A percentile compares a stretch with the other conserved stretches of the same genome.
phyloP scores from a whole-genome alignment of 2,888 invertebrate species.

The Xestoiulus laeticollis region DNA sequence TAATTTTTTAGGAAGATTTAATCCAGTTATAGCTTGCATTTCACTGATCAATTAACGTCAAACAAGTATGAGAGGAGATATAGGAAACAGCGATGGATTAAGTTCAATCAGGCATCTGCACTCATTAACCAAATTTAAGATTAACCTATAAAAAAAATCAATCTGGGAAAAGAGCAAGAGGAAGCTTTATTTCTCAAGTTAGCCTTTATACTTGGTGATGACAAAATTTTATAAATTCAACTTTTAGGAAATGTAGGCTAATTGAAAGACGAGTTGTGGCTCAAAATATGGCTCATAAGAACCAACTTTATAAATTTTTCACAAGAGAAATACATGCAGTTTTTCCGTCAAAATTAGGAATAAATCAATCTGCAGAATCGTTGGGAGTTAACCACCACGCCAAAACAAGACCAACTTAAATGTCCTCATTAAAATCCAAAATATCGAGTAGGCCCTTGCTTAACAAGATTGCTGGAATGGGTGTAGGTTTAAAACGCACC shows the following conservation, averaged over 20 bases:
- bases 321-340: no score
- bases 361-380: background rate
- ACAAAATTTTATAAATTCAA: background rate
- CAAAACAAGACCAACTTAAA: background rate
- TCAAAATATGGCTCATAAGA: no score
- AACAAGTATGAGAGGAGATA: background rate
- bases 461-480: background rate
- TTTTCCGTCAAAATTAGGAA: background rate
- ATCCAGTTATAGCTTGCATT: background rate
- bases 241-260: no score
- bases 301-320: no score
- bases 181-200: background rate
- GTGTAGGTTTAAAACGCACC: background rate
- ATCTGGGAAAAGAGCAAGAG: background rate
- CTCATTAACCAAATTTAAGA: background rate
- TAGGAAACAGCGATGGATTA: background rate
- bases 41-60: background rate
- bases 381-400: background rate
- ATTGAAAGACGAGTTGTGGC: no score
- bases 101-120: background rate
- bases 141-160: background rate
- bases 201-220: background rate
- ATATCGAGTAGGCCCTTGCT: background rate
- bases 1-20: background rate
- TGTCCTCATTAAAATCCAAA: background rate